Evolutionary conservation across 2,113 vertebrate species (phyloP), one percentile per base, ranked within the genome.

Genomic region (Hemicordylus capensis): DNA sequence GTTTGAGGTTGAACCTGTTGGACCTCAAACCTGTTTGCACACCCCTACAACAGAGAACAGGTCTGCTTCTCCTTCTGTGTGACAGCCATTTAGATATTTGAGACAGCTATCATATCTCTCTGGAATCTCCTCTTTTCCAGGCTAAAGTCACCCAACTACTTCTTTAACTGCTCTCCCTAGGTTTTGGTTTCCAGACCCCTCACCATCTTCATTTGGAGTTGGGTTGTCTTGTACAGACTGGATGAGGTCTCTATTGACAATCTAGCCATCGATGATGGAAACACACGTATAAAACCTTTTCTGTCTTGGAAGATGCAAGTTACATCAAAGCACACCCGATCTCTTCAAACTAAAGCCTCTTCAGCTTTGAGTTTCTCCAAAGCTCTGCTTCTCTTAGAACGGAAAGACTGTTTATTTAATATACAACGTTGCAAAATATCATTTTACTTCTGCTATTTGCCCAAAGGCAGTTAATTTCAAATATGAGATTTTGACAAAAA

Each of bases 391-490:
- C 80, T 56, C 90, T 80, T 94, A 84, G 87, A 94, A 87, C 69
- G 51, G 82, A 67, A 75, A 90, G 80, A 89, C 67, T 94, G 90
- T 91, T 94, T 94, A 91, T 90, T 93, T 93, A 94, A 93, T 92
- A 95, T 80, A 93, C 87, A 94, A 92, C 51, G 75, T 74, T 84
- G 80, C 87, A 93, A 95, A 95, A 91, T 92, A 94, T 87, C 84
- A 91, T 94, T 84, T 92, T 93, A 75, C 91, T 94, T 86, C 63
- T 93, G 90, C 84, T 94, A 92, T 94, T 94, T 94, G 89, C 87
- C 93, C 81, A 86, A 92, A 94, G 87, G 88, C 93, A 89, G 90
- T 92, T 95, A 59, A 96, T 95, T 95, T 95, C 92, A 92, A 88
- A 93, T 95, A 93, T 89, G 88, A 95, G 91, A 91, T 80, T 94